A percentile compares a stretch with the other conserved stretches of the same genome.
Evolutionary conservation across 2,797 vertebrate species (phyloP).

Genomic region (Argyrosomus regius): DNA sequence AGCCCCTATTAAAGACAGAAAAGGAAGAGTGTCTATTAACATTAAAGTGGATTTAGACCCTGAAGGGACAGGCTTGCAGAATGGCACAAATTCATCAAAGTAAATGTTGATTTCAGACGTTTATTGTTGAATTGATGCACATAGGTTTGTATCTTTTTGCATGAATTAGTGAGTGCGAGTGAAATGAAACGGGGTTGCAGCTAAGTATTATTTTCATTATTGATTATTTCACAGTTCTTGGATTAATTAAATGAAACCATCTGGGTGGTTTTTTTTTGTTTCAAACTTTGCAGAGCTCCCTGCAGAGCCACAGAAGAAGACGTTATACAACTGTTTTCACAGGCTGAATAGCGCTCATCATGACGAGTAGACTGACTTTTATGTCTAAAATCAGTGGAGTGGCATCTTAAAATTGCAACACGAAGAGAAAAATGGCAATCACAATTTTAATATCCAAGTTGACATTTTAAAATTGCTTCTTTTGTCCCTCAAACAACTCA

Average conservation of each 20-base stretch:
- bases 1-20: constrained; percentile 65
- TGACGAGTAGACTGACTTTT: not conserved
- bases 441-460: not conserved
- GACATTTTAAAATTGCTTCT: not conserved
- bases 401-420: not conserved
- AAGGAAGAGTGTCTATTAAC: constrained; percentile 64
- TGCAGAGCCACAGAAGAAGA: not conserved
- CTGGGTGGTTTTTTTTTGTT: too few relatives aligned
- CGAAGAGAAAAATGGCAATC: not conserved
- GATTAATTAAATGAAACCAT: too few relatives aligned
- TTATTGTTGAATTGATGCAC: constrained; percentile 47
- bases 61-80: constrained; percentile 45
- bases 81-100: constrained; percentile 63
- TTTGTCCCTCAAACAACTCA: not conserved
- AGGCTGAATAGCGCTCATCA: not conserved
- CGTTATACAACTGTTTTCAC: not conserved
- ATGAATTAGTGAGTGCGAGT: constrained; percentile 38
- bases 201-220: constrained; percentile 11
- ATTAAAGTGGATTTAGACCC: constrained; percentile 67
- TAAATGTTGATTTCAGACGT: constrained; percentile 41
- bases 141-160: constrained; percentile 31
- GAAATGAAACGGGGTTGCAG: constrained; percentile 27
- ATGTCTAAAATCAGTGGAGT: not conserved
- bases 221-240: constrained; percentile 11
- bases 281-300: not conserved